Base-by-base conservation (phyloP, 2,797 vertebrate genomes). In the Echiichthys vipera region DNA sequence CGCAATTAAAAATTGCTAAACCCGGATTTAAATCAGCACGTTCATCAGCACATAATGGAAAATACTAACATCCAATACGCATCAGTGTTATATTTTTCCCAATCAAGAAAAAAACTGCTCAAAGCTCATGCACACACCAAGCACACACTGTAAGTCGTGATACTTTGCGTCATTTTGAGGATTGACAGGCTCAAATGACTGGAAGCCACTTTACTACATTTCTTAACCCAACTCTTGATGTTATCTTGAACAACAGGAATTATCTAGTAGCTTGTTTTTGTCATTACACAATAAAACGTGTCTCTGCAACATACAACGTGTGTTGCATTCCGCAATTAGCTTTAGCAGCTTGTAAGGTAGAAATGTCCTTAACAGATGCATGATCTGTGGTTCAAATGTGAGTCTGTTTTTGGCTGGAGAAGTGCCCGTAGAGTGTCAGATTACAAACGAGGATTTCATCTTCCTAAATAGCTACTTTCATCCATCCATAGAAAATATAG, bases 231-330 rank as follows among this genome's bases (percentile, higher is more conserved):
- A 10, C 25, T 39, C n/a, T 42, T 14, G 22, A 55, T 18, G 36
- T 20, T 40, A 3, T 17, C 30, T 43, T 64, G 15, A 71, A 25
- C 30, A 25, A 22, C 27, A 57, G 9, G 40, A 36, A n/a, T 53
- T 0, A 37, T n/a, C 6, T 3, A 13, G 24, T 2, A 51, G 15
- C 39, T 34, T 39, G 5, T 68, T 68, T 34, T 10, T 46, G 6
- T n/a, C 12, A 20, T 25, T 40, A 63, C 27, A 18, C 55, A 40
- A 11, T 42, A 22, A 36, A 43, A 1, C 47, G 7, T 17, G 47
- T 61, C 20, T 75, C 40, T 37, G 53, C 67, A 20, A 10, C 61
- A 25, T 10, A 43, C 68, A 39, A 45, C 20, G 10, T 13, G 51
- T 36, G 57, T n/a, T n/a, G n/a, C n/a, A n/a, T 46, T 56, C 4